Percentiles rank a stretch among this genome's conserved stretches.
These are phyloP conservation scores for Halocynthia aurantium DNA, from an alignment of 23 tunicate species.

Conservation along the genomic window DNA sequence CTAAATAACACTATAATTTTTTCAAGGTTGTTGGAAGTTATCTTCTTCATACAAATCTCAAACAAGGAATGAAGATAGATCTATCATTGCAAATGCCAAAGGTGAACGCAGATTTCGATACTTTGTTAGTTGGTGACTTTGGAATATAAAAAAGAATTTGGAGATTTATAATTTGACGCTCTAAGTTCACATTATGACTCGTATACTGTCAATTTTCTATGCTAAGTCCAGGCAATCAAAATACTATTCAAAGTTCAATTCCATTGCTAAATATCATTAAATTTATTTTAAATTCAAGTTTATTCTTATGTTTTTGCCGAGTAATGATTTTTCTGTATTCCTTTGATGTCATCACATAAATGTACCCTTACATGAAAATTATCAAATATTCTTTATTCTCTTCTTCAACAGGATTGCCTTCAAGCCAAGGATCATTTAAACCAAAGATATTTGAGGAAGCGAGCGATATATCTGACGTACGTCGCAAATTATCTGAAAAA, in stretches of 20 bases:
- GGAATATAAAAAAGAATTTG: neutral
- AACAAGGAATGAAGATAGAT: slow-evolving; percentile 32
- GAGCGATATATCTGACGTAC: slow-evolving; percentile 68
- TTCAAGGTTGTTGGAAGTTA: slow-evolving; percentile 37
- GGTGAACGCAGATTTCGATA: slow-evolving; percentile 10
- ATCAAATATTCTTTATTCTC: neutral
- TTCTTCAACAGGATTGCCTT: slow-evolving; percentile 32
- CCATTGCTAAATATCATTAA: neutral
- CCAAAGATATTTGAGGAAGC: slow-evolving; percentile 66
- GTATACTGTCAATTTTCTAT: no score
- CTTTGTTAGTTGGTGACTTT: neutral
- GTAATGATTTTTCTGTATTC: no score
- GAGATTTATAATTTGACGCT: no score
- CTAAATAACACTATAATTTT: neutral
- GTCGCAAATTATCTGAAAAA: slow-evolving; percentile 19
- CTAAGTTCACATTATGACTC: no score
- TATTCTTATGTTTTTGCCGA: no score
- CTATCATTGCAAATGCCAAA: slow-evolving; percentile 37
- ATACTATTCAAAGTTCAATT: neutral
- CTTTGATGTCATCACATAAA: neutral
- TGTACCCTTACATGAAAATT: neutral
- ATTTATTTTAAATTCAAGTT: neutral
- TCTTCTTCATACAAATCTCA: slow-evolving; percentile 23
- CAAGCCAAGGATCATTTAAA: slow-evolving; percentile 63
- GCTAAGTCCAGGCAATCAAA: no score